A percentile compares a stretch with the other conserved stretches of the same genome.
phyloP scores from a whole-genome alignment of 2,888 invertebrate genomes.

The Rhodophaea formosa region DNA sequence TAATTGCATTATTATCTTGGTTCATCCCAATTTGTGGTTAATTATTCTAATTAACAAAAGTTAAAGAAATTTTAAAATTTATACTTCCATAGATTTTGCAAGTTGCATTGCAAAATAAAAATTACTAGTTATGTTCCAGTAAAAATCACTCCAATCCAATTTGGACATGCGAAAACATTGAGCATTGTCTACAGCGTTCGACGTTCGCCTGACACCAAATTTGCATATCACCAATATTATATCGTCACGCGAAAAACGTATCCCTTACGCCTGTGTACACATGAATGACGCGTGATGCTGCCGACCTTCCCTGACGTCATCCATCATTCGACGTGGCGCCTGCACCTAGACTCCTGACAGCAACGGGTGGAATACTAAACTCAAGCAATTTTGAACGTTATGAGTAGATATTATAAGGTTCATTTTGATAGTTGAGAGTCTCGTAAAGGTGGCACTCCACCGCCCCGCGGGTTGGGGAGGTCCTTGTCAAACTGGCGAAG shows the following conservation, averaged over 20 bases:
- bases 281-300: constrained; percentile 81
- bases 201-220: constrained; percentile 64
- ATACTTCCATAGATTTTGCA: no score
- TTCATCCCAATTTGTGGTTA: no score
- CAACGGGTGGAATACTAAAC: constrained; percentile 45
- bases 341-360: constrained; percentile 78
- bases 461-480: constrained; percentile 75
- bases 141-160: constrained; percentile 2
- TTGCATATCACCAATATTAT: constrained; percentile 81
- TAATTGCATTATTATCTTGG: no score
- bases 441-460: constrained; percentile 67
- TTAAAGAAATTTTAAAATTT: no score
- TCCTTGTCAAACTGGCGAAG: constrained; percentile 81
- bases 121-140: no score
- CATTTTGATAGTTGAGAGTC: constrained; percentile 26
- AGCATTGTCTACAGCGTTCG: constrained; percentile 43
- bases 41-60: no score
- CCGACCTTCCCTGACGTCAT: constrained; percentile 80
- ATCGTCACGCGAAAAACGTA: constrained; percentile 81
- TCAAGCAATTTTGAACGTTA: constrained; percentile 38
- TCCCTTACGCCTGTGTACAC: constrained; percentile 81
- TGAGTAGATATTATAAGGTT: constrained; percentile 23
- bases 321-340: constrained; percentile 81
- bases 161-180: constrained; percentile 14
- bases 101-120: no score